Evolutionary conservation across 2,797 vertebrate species (phyloP).

Genomic region (Limosa lapponica): DNA sequence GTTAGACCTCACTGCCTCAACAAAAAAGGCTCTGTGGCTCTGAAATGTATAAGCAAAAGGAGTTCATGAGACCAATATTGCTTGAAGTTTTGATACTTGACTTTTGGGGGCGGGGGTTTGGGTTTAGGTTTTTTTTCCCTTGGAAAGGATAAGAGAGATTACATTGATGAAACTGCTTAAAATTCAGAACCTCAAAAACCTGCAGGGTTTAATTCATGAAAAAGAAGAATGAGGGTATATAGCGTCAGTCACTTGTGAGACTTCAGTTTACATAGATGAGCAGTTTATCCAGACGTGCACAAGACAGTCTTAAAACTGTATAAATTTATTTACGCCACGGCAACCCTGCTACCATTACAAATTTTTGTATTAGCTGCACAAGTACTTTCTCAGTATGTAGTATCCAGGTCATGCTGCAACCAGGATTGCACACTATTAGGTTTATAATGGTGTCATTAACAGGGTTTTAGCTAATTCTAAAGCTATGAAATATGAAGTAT

Average conservation of each 20-base stretch:
- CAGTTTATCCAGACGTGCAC: neutral
- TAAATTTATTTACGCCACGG: neutral
- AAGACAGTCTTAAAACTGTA: neutral
- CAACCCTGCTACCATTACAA: neutral
- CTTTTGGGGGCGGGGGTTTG: accelerated
- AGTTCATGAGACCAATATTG: neutral
- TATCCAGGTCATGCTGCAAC: neutral
- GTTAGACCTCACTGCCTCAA: neutral
- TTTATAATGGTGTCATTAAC: neutral
- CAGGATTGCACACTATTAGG: neutral
- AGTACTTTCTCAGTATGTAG: neutral
- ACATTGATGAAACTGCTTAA: neutral
- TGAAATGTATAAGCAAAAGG: neutral
- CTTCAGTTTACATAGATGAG: neutral
- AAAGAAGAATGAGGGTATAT: neutral
- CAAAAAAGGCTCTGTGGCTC: neutral
- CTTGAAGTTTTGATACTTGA: neutral
- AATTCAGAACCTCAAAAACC: neutral
- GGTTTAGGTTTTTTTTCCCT: neutral
- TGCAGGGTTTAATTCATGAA: neutral
- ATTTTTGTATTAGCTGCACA: neutral
- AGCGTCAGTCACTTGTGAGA: neutral
- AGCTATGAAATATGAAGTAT: neutral
- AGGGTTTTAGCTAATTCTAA: neutral
- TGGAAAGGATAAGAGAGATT: neutral